Base-by-base conservation (phyloP, 2,888 invertebrate genomes). In the Nymphalis polychloros region DNA sequence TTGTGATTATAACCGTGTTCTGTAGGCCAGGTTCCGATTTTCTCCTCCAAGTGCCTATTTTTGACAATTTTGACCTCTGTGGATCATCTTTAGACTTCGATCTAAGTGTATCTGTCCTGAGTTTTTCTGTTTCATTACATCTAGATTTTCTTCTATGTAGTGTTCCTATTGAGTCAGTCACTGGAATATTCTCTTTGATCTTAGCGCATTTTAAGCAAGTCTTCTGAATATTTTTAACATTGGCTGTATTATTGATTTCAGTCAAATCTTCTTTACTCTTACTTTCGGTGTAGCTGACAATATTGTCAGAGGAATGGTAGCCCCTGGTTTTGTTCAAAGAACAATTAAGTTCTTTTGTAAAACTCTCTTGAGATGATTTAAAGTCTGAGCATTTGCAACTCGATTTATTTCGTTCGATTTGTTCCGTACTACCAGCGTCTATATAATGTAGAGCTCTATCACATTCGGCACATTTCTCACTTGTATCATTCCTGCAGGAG, bases 1-100 rank as follows among this genome's bases (percentile, higher is more conserved):
- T 92, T 10, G 80, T 73, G 50, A 88, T 77, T 10, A 87, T 78
- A 48, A 83, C 80, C 69, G 90, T 91, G 76, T 91, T 92, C 70
- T 89, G 91, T 63, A 94, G 84, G n/a, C 95, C 94, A 1, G 96
- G 96, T 83, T 96, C 96, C 17, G 96, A 96, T 82, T 95, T 96
- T 74, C 96, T 85, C 78, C 96, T 89, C 95, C 95, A 95, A 67
- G 94, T 95, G 10, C 94, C 94, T 76, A 95, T 94, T 84, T 90
- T 92, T 19, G 91, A 89, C 52, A 92, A 75, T 70, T 87, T 92
- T 1, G 88, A 87, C 77, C 93, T 78, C 80, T 94, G 83, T 70
- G 93, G 89, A 84, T 94, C 84, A 80, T 93, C 93, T 79, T 89
- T 92, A 5, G 92, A 93, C 76, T 92, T 92, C 0, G 93, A 93